These are phyloP conservation scores for Pomatorhinus ruficollis DNA, from an alignment of 2,113 vertebrate species.

Conservation along the genomic window DNA sequence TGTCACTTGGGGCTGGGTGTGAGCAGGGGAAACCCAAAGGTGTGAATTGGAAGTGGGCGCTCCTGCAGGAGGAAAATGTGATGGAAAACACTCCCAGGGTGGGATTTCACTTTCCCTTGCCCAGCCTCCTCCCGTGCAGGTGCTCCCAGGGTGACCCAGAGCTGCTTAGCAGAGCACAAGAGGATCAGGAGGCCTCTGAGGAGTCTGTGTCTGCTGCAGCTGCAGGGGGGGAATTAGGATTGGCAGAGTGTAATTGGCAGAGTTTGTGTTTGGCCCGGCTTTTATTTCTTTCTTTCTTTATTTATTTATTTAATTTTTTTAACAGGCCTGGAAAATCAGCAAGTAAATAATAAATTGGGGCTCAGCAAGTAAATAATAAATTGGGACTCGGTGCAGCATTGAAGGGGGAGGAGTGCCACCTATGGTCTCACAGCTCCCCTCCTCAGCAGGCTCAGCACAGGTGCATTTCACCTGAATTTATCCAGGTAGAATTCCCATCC, in stretches of 20 bases:
- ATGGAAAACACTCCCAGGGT: not conserved
- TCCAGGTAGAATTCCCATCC: not conserved
- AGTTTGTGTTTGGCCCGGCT: not conserved
- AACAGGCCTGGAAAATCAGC: not conserved
- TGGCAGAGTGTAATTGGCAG: not conserved
- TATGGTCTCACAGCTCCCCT: not conserved
- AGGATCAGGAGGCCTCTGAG: not conserved
- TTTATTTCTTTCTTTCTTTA: not conserved
- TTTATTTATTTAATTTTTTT: not conserved
- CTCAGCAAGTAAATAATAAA: not conserved
- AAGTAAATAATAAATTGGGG: not conserved
- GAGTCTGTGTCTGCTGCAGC: not conserved
- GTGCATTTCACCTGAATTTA: rapidly evolving
- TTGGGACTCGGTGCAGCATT: not conserved
- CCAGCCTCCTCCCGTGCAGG: not conserved
- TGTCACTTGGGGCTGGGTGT: not conserved
- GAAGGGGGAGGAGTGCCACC: not conserved
- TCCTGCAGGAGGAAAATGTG: not conserved
- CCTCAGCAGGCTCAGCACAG: not conserved
- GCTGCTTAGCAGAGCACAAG: conserved; percentile 3
- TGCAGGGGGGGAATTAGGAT: conserved; percentile 15
- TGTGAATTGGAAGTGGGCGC: not conserved
- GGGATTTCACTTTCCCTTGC: conserved; percentile 8
- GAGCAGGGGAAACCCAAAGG: not conserved
- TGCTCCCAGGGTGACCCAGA: not conserved